Conservation (phyloP, 2,888 invertebrate genomes). For the Trissolcus brochymenae region DNA sequence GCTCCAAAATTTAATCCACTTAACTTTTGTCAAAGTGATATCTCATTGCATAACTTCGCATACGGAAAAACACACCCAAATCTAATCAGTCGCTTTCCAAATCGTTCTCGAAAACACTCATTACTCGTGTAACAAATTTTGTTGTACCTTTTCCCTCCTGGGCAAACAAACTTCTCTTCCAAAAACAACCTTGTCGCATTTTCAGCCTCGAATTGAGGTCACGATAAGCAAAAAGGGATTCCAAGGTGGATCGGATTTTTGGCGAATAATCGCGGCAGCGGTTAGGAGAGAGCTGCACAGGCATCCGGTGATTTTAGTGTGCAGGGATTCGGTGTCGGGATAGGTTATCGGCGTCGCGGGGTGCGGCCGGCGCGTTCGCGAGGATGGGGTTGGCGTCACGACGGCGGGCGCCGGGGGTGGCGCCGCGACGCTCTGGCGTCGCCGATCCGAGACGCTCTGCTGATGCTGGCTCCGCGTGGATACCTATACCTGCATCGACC, state of each 20-base stretch:
- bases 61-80: conserved; percentile 4
- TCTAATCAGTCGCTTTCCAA: conserved; percentile 24
- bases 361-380: conserved; percentile 28
- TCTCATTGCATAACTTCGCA: neutral
- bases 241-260: conserved; percentile 24
- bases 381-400: conserved; percentile 71
- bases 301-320: conserved; percentile 48
- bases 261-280: conserved; percentile 27
- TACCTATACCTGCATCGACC: conserved; percentile 57
- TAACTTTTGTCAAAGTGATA: neutral
- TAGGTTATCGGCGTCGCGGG: conserved; percentile 47
- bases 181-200: conserved; percentile 18
- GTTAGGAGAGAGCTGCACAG: conserved; percentile 27
- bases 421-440: conserved; percentile 76
- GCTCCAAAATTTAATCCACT: too few relatives aligned
- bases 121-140: conserved; percentile 30
- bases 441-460: conserved; percentile 69
- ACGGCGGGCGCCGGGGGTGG: conserved; percentile 75
- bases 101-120: conserved; percentile 23
- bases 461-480: conserved; percentile 67
- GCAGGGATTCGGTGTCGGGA: conserved; percentile 46
- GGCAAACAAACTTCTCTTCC: conserved; percentile 10
- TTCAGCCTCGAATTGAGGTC: conserved; percentile 34
- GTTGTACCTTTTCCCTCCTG: conserved; percentile 12
- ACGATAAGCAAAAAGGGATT: conserved; percentile 35